These are phyloP conservation scores for Oligia fasciuncula DNA, from an alignment of 2,888 invertebrate species.

Conservation along the genomic window DNA sequence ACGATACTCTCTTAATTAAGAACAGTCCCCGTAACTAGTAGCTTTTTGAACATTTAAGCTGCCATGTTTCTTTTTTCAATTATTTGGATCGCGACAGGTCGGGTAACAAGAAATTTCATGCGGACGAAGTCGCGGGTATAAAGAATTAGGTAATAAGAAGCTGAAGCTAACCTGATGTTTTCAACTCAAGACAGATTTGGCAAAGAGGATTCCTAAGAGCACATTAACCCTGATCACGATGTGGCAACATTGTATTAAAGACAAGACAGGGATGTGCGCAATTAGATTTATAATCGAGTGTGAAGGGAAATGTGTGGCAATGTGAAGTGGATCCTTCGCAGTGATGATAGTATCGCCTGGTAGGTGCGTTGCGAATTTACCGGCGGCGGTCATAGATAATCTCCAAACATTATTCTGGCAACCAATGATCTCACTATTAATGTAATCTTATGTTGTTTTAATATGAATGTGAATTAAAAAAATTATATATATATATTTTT, in stretches of 20 bases:
- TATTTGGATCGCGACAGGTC: too few species aligned
- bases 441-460: too few species aligned
- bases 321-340: slow-evolving; percentile 9
- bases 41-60: neutral
- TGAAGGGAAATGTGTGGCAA: slow-evolving; percentile 46
- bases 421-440: too few species aligned
- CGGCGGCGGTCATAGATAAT: neutral
- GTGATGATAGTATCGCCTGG: slow-evolving; percentile 7
- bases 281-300: slow-evolving; percentile 36
- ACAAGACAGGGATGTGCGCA: slow-evolving; percentile 37
- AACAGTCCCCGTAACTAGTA: neutral
- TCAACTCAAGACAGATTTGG: neutral
- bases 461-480: too few species aligned
- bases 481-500: too few species aligned
- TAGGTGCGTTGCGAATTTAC: slow-evolving; percentile 19
- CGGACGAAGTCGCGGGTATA: neutral
- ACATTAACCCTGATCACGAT: neutral
- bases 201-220: neutral
- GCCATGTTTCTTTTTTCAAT: too few species aligned
- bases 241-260: slow-evolving; percentile 14
- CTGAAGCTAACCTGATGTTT: neutral
- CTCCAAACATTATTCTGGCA: neutral
- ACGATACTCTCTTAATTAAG: neutral
- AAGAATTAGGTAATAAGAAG: neutral
- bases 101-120: too few species aligned